A percentile compares a stretch with the other conserved stretches of the same genome.
phyloP scores from a whole-genome alignment of 2,113 vertebrate genomes.

The Ifrita kowaldi region DNA sequence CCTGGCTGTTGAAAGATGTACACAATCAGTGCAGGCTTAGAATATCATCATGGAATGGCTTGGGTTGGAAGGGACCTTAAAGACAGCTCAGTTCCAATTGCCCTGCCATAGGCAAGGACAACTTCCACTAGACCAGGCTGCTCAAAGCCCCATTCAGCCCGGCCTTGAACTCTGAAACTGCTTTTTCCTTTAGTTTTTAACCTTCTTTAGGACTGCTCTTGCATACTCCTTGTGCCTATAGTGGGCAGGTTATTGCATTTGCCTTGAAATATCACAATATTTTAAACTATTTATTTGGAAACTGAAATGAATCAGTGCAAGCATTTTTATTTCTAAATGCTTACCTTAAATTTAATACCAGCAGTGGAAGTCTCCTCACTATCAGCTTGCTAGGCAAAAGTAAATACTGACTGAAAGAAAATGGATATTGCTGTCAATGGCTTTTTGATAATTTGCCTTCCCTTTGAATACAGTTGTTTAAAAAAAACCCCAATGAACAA shows the following conservation, averaged over 20 bases:
- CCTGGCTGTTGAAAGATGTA: background rate
- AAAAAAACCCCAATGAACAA: background rate
- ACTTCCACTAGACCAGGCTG: background rate
- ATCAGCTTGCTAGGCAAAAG: background rate
- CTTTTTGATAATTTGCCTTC: background rate
- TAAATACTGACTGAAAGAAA: background rate
- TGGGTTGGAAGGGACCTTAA: background rate
- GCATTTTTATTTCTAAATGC: background rate
- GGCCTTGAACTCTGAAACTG: background rate
- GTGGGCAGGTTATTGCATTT: background rate
- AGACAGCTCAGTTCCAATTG: background rate
- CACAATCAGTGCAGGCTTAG: background rate
- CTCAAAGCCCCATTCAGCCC: background rate
- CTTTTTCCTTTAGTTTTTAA: background rate
- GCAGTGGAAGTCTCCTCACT: background rate
- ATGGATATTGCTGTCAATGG: background rate
- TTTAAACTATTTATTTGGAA: background rate
- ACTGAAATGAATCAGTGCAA: background rate
- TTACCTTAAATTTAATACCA: background rate
- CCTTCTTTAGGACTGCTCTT: background rate
- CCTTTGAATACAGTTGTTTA: background rate
- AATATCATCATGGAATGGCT: background rate
- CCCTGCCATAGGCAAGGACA: background rate
- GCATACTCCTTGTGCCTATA: background rate
- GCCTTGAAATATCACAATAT: background rate